Base-by-base conservation (phyloP, 2,113 vertebrate species). In the Percina caprodes region DNA sequence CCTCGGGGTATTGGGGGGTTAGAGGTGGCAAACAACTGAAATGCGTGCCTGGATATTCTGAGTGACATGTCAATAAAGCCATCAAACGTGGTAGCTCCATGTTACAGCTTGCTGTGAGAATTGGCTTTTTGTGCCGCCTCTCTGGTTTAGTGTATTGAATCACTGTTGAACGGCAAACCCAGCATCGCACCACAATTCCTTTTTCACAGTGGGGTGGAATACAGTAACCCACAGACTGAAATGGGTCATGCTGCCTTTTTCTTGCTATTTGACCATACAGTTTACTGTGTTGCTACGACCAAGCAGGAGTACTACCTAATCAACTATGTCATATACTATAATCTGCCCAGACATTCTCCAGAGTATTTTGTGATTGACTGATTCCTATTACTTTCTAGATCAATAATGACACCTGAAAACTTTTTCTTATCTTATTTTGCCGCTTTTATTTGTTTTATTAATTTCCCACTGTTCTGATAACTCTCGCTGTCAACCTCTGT, bases 1-100 rank as follows among this genome's bases (percentile, higher is more conserved):
- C 90, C 7, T 0, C 71, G 91, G 96, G 92, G 6, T 86, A 11
- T 35, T 3, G 16, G 42, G 13, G 18, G n/a, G 65, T 54, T 45
- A 45, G 77, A 62, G 60, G 63, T 56, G 48, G 71, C 45, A 66
- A 75, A 58, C 79, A 35, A 7, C 16, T 84, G 45, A 74, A 63
- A 74, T 79, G 85, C 77, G 39, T 55, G 73, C 70, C 74, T 74
- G 70, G 66, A 75, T 82, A 88, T 85, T 83, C 67, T 16, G 16
- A 69, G 35, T 82, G 86, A 88, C 84, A 87, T 13, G 33, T 90
- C 75, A 77, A 61, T 10, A 2, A 42, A 69, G 42, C 45, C 2
- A 51, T 73, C 5, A 8, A 56, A 70, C 46, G 67, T 39, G 33
- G 46, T 62, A 48, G 74, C 46, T 74, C 16, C 18, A 24, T 26